phyloP scores from a whole-genome alignment of 2,888 invertebrate genomes.

The Ctena decussata region DNA sequence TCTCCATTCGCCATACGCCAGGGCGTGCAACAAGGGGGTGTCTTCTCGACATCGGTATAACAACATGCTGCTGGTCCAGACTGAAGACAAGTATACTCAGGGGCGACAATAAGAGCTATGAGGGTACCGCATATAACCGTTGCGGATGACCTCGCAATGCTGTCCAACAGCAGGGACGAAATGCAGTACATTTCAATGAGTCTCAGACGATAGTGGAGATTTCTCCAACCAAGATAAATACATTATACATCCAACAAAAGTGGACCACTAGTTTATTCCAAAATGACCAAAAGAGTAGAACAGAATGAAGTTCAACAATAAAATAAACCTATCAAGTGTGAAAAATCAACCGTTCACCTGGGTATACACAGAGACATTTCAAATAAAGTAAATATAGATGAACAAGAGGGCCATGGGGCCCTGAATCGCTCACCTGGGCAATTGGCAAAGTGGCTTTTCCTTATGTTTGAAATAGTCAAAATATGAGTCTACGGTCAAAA shows the following conservation, averaged over 20 bases:
- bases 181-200: neutral
- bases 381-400: neutral
- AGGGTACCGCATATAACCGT: neutral
- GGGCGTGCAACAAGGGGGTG: neutral
- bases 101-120: neutral
- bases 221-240: neutral
- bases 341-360: neutral
- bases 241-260: neutral
- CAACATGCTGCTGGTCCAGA: neutral
- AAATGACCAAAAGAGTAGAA: neutral
- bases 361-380: neutral
- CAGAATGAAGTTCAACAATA: neutral
- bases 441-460: too few species aligned
- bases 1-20: neutral
- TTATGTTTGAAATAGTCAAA: too few species aligned
- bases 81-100: neutral
- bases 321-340: too few species aligned
- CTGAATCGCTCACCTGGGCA: too few species aligned
- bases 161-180: neutral
- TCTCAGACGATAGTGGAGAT: neutral
- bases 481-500: too few species aligned
- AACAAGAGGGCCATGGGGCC: neutral
- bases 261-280: neutral
- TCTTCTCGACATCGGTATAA: neutral
- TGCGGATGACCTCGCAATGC: neutral